These are phyloP conservation scores for Lissocephala sabroskyi DNA, from an alignment of 2,888 invertebrate genomes.

Conservation along the genomic window DNA sequence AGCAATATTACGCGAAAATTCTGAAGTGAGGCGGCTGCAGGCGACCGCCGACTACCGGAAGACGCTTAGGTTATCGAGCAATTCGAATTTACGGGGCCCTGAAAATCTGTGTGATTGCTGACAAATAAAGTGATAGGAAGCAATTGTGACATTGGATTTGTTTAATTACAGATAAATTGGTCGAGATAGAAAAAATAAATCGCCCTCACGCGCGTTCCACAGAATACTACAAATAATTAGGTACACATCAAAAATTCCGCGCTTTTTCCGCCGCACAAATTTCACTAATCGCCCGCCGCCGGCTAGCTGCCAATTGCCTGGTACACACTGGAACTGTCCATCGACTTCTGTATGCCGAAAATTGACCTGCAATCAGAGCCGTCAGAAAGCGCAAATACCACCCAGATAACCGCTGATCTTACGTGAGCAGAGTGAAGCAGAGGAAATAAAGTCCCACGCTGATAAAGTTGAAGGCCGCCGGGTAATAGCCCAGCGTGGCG, in stretches of 20 bases:
- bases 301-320: constrained; percentile 65
- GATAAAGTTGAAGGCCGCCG: constrained; percentile 77
- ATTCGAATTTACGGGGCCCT: no score
- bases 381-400: constrained; percentile 3
- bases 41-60: no score
- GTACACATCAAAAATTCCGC: no score
- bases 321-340: constrained; percentile 53
- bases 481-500: constrained; percentile 72
- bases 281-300: no score
- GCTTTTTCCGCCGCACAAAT: no score
- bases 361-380: constrained; percentile 50
- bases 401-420: constrained; percentile 32
- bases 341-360: constrained; percentile 68
- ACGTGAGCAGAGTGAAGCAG: constrained; percentile 74
- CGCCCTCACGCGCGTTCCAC: no score
- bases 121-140: no score
- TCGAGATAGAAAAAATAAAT: neutral
- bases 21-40: constrained; percentile 57
- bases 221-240: no score
- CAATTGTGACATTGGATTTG: neutral
- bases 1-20: constrained; percentile 56
- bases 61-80: no score
- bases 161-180: constrained; percentile 3
- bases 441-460: constrained; percentile 73
- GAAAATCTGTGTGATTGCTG: no score